A percentile compares a stretch with the other conserved stretches of the same genome.
Evolutionary conservation across 2,113 vertebrate species (phyloP).

Genomic region (Zosterops lateralis): DNA sequence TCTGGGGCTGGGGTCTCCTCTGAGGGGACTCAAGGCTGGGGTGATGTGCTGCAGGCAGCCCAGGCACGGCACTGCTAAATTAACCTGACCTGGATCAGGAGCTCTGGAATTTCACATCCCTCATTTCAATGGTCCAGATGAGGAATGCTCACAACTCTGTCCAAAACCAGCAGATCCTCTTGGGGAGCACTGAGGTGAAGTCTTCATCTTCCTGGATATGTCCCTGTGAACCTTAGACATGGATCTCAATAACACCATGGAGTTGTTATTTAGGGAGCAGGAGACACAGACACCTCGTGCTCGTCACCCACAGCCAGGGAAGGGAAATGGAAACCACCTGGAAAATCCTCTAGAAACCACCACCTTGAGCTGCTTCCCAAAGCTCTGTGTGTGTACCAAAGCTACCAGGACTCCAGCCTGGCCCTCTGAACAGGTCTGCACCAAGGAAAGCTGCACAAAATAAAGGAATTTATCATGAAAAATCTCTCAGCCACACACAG

Average conservation of each 20-base stretch:
- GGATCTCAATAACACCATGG: not conserved
- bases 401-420: not conserved
- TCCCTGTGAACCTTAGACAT: not conserved
- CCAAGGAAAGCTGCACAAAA: not conserved
- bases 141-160: not conserved
- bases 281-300: accelerated
- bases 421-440: not conserved
- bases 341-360: not conserved
- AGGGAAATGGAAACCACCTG: not conserved
- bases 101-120: not conserved
- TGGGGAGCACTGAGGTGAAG: not conserved
- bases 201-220: not conserved
- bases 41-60: not conserved
- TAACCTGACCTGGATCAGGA: not conserved
- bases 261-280: accelerated
- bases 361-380: not conserved
- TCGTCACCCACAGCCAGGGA: not conserved
- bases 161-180: not conserved
- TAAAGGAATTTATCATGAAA: not conserved
- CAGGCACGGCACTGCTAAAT: not conserved
- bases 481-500: not conserved
- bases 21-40: not conserved
- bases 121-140: not conserved
- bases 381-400: not conserved
- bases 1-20: not conserved